Percentiles rank a stretch among this genome's conserved stretches.
These are phyloP conservation scores for Bradypus variegatus DNA, from an alignment of 2,797 vertebrate genomes.

Conservation along the genomic window DNA sequence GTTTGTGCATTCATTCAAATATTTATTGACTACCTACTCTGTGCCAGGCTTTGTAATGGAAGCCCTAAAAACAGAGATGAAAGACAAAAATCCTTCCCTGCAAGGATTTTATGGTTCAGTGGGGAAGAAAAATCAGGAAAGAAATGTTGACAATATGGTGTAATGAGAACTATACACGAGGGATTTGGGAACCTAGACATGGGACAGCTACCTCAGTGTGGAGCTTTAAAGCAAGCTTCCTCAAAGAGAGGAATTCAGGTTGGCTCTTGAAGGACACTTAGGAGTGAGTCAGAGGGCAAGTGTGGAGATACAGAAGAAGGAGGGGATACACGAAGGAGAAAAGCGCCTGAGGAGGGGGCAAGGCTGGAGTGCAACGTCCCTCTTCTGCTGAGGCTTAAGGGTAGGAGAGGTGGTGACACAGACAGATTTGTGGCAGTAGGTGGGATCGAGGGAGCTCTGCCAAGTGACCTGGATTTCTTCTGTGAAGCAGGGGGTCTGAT, in stretches of 20 bases:
- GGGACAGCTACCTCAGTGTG: background rate
- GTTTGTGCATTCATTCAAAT: background rate
- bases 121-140: background rate
- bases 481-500: no score
- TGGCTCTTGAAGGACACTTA: background rate
- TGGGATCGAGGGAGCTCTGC: background rate
- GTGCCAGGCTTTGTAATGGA: background rate
- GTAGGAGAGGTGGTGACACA: background rate
- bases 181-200: background rate
- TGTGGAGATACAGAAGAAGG: background rate
- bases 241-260: background rate
- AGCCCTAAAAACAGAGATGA: background rate
- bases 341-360: rapidly evolving
- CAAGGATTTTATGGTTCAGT: background rate
- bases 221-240: background rate
- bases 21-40: background rate
- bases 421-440: background rate
- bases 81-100: background rate
- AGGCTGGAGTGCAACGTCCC: background rate
- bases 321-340: background rate
- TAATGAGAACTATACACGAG: background rate
- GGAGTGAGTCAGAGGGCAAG: background rate
- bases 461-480: no score
- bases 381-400: background rate
- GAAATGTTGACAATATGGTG: background rate